These are phyloP conservation scores for Hoplostethus atlanticus DNA, from an alignment of 2,797 vertebrate species.

Conservation along the genomic window DNA sequence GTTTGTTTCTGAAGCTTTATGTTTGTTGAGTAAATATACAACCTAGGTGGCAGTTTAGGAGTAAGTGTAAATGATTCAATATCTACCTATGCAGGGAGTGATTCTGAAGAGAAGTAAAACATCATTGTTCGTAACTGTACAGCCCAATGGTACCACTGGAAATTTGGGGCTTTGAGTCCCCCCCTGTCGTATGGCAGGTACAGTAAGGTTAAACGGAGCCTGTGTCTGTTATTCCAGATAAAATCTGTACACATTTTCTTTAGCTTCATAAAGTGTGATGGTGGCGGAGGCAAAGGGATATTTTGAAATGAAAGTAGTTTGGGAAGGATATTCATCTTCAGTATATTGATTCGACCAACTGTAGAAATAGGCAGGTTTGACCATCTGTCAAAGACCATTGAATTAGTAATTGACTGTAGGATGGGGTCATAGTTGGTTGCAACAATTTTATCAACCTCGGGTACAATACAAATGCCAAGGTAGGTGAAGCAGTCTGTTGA, in stretches of 20 bases:
- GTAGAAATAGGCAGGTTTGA: background rate
- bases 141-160: constrained; percentile 1
- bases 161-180: background rate
- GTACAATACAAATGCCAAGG: background rate
- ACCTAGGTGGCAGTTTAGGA: background rate
- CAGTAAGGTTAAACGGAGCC: background rate
- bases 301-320: background rate
- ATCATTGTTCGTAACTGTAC: background rate
- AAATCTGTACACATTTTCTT: background rate
- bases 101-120: background rate
- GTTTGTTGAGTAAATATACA: constrained; percentile 11
- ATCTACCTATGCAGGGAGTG: background rate
- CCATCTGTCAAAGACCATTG: constrained; percentile 9
- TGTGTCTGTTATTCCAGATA: constrained; percentile 5
- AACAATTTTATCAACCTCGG: constrained; percentile 2
- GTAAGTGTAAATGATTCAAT: background rate
- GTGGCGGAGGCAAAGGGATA: background rate
- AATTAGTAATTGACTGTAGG: background rate
- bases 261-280: background rate
- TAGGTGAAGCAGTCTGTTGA: background rate
- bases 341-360: background rate
- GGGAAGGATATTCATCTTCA: constrained; percentile 6
- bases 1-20: background rate
- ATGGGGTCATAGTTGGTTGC: constrained; percentile 2
- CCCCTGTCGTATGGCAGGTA: background rate